Evolutionary conservation across 2,888 invertebrate genomes (phyloP), one percentile per base, ranked within the genome.

Genomic region (Trissolcus brochymenae): DNA sequence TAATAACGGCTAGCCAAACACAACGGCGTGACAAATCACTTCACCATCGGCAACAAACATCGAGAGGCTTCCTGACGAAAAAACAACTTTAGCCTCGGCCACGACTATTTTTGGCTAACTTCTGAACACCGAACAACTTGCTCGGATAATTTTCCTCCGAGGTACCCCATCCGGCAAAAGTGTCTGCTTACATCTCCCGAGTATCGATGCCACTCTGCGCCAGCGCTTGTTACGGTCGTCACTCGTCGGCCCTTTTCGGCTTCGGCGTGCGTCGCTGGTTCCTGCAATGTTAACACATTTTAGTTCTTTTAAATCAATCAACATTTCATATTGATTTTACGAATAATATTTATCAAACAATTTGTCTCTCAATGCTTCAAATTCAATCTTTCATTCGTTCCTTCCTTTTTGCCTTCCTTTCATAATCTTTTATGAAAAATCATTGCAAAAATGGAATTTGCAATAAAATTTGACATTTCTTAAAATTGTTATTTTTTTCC

Each of bases 31-130:
- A 4, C 25, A 25, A 25, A 25, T 25, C 25, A 25, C 25, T 25
- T 25, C 25, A 25, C 25, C 25, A 25, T 25, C 25, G 25, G 25
- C 25, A 25, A 25, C 6, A 25, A 25, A 25, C 25, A 25, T 25
- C 25, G 25, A 25, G 3, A 25, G 4, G 4, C 4, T 4, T 25
- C 4, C 0, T 6, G 25, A 25, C 21, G 4, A 25, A 25, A 19
- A 25, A 25, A 25, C 25, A 35, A 35, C 35, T 1, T 2, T 11
- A 35, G 35, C 11, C 11, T 35, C 11, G 4, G 25, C 25, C 25
- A 35, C 11, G 9, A 46, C n/a, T 46, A 46, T 16, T 46, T 85
- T 84, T 81, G 85, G 7, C 14, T 6, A 46, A 46, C 46, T 13
- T 43, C n/a, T 13, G 6, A 46, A 51, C 14, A 16, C 51, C 35